Percentiles rank a stretch among this genome's conserved stretches.
Conservation (phyloP, 1,140 invertebrate genomes). For the Chymomyza costata region DNA sequence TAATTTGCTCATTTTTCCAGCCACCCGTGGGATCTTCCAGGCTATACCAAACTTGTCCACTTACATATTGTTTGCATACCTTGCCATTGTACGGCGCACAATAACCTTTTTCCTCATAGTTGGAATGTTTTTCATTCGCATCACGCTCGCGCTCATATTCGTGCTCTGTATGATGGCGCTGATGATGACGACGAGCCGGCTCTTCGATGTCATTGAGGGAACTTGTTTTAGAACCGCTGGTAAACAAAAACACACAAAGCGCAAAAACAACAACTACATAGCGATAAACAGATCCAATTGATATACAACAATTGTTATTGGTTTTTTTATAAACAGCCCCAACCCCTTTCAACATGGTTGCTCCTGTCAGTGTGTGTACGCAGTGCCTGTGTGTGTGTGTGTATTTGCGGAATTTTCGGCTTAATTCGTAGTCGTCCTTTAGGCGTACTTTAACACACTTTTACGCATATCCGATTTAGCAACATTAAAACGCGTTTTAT, state of each 20-base stretch:
- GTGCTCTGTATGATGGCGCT: slow-evolving; percentile 46
- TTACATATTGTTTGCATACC: slow-evolving; percentile 88
- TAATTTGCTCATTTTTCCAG: slow-evolving; percentile 89
- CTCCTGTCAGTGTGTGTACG: slow-evolving; percentile 18
- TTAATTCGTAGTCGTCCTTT: slow-evolving; percentile 9
- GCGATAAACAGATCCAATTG: slow-evolving; percentile 1
- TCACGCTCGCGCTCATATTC: slow-evolving; percentile 19
- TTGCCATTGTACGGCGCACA: slow-evolving; percentile 93
- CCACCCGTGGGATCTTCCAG: slow-evolving; percentile 81
- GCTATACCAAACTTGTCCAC: slow-evolving; percentile 89
- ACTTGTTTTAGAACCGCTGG: slow-evolving; percentile 38
- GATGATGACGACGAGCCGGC: slow-evolving; percentile 53
- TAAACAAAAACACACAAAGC: slow-evolving; percentile 62
- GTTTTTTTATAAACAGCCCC: no score
- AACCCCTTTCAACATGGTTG: no score
- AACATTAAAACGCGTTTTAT: slow-evolving; percentile 2
- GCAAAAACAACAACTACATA: slow-evolving; percentile 1
- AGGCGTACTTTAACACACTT: slow-evolving; percentile 22
- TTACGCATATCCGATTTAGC: not conserved
- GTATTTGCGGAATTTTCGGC: slow-evolving; percentile 18
- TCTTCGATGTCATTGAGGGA: slow-evolving; percentile 55
- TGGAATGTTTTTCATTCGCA: slow-evolving; percentile 7
- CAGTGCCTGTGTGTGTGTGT: not conserved
- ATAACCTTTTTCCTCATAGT: slow-evolving; percentile 78
- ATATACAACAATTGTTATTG: slow-evolving; percentile 3